phyloP scores from a whole-genome alignment of 2,888 invertebrate species.

The Crossocerus cetratus region DNA sequence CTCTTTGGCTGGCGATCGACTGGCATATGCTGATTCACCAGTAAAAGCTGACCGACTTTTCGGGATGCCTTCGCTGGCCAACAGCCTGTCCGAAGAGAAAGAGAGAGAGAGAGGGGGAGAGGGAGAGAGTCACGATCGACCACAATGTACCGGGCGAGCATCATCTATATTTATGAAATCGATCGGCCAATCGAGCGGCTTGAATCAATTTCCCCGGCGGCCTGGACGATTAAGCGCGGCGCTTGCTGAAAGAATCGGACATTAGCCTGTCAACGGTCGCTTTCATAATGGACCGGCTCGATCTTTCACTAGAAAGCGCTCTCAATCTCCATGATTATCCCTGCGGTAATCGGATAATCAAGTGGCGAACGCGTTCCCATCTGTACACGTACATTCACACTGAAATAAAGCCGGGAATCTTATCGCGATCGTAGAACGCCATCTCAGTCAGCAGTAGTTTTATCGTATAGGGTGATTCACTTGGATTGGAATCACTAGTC shows the following conservation, averaged over 20 bases:
- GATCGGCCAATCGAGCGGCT: constrained; percentile 25
- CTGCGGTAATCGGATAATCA: constrained; percentile 23
- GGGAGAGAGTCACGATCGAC: constrained; percentile 30
- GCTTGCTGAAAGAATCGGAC: constrained; percentile 11
- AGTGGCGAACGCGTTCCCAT: constrained; percentile 7
- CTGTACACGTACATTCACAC: no score
- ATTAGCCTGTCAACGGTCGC: not conserved
- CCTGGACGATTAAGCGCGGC: constrained; percentile 7
- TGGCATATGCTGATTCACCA: constrained; percentile 20
- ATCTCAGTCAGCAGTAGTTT: no score
- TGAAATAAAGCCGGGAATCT: no score
- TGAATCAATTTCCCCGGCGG: constrained; percentile 20
- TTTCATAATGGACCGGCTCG: not conserved
- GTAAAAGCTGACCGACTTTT: constrained; percentile 41
- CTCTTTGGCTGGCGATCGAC: no score
- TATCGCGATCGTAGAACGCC: no score
- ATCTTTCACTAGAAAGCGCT: not conserved
- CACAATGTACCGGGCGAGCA: constrained; percentile 39
- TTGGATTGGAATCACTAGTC: no score
- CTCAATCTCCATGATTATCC: constrained; percentile 11
- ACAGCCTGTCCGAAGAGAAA: constrained; percentile 1
- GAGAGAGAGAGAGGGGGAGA: not conserved
- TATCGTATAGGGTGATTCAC: no score
- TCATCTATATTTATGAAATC: constrained; percentile 25
- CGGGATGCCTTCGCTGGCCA: constrained; percentile 29